phyloP scores from a whole-genome alignment of 2,888 invertebrate species.

The Lacanobia oleracea region DNA sequence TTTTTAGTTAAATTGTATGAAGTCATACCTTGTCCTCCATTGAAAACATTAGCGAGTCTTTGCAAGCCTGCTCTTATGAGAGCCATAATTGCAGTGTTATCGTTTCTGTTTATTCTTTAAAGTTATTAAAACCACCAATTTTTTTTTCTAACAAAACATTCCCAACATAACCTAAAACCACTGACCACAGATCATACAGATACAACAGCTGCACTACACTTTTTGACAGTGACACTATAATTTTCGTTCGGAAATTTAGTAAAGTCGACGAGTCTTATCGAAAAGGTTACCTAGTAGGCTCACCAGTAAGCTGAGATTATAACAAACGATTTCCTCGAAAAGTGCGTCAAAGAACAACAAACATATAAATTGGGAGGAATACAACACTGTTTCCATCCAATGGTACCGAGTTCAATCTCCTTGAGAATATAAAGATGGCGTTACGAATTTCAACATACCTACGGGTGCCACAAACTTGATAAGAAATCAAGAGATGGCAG shows the following conservation, averaged over 20 bases:
- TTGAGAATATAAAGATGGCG: slow-evolving; percentile 32
- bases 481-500: slow-evolving; percentile 38
- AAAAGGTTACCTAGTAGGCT: not conserved
- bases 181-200: slow-evolving; percentile 23
- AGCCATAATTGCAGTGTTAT: slow-evolving; percentile 69
- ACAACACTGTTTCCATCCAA: not conserved
- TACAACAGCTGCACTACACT: not conserved
- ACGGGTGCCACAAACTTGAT: not conserved
- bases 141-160: slow-evolving; percentile 47
- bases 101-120: not conserved
- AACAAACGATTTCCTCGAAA: too few relatives aligned
- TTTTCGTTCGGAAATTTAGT: slow-evolving; percentile 33
- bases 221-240: not conserved
- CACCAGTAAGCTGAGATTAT: not conserved
- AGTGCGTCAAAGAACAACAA: too few relatives aligned
- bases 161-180: slow-evolving; percentile 64
- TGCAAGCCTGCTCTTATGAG: slow-evolving; percentile 82
- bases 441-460: not conserved
- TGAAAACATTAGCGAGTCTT: slow-evolving; percentile 77
- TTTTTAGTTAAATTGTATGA: not conserved
- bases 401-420: not conserved
- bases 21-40: slow-evolving; percentile 75
- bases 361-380: not conserved
- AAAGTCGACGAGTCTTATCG: too few relatives aligned
- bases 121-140: not conserved